Conservation (phyloP, 2,888 invertebrate genomes). For the Tricholauxania praeusta region DNA sequence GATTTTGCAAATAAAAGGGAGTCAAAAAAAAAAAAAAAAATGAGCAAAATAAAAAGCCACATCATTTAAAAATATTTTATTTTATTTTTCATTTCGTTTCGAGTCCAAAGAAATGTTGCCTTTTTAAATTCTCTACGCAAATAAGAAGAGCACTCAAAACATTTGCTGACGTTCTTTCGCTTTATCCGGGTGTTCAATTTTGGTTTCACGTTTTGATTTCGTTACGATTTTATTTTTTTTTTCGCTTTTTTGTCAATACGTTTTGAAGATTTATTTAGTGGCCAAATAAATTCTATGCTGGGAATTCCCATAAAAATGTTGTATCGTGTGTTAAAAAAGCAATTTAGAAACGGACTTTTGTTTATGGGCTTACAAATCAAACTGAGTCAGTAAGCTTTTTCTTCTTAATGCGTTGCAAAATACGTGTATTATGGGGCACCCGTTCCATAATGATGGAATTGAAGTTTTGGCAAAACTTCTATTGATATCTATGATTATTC, state of each 20-base stretch:
- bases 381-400: too few species aligned
- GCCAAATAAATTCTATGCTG: not conserved
- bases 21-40: not conserved
- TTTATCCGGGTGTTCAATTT: not conserved
- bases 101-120: conserved; percentile 4
- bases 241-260: not conserved
- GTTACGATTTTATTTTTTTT: not conserved
- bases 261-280: conserved; percentile 6
- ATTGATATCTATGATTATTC: too few species aligned
- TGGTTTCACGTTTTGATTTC: not conserved
- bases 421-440: not conserved
- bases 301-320: conserved; percentile 10
- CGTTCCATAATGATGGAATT: too few species aligned
- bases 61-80: too few species aligned
- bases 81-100: too few species aligned
- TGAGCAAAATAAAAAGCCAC: not conserved
- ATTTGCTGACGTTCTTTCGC: not conserved
- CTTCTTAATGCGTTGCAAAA: not conserved
- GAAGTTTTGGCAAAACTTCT: too few species aligned
- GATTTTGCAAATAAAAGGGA: not conserved
- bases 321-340: not conserved
- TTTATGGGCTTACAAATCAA: not conserved
- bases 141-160: not conserved
- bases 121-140: conserved; percentile 17
- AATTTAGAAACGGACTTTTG: conserved; percentile 24